phyloP scores from a whole-genome alignment of 2,113 vertebrate genomes.

The Cisticola juncidis region DNA sequence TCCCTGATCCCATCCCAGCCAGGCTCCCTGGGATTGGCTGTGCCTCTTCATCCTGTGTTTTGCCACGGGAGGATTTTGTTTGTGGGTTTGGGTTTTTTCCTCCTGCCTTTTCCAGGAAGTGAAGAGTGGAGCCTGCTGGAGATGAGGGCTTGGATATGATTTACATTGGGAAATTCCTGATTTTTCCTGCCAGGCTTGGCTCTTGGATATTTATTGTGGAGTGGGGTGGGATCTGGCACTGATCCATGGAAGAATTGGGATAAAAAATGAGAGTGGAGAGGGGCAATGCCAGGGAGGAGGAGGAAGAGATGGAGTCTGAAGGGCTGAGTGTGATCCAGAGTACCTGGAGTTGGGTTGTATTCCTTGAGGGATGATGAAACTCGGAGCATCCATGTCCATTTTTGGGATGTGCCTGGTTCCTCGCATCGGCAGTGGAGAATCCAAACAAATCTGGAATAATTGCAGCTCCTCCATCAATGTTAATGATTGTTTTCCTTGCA shows the following conservation, averaged over 20 bases:
- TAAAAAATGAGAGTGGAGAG: neutral
- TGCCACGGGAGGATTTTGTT: neutral
- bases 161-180: neutral
- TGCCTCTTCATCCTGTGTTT: neutral
- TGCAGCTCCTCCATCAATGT: neutral
- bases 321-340: neutral
- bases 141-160: neutral
- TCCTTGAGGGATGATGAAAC: neutral
- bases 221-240: neutral
- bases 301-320: neutral
- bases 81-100: neutral
- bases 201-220: neutral
- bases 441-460: neutral
- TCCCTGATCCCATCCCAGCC: neutral
- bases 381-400: rapidly evolving
- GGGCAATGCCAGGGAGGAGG: neutral
- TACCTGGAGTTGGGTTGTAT: rapidly evolving
- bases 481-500: constrained; percentile 59
- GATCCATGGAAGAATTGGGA: neutral
- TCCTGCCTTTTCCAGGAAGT: neutral
- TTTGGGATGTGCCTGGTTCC: neutral
- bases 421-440: rapidly evolving
- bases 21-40: rapidly evolving
- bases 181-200: neutral
- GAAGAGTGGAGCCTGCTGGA: neutral